A percentile compares a stretch with the other conserved stretches of the same genome.
These are phyloP conservation scores for Drosophila greeni DNA, from an alignment of 2,888 invertebrate genomes.

Conservation along the genomic window DNA sequence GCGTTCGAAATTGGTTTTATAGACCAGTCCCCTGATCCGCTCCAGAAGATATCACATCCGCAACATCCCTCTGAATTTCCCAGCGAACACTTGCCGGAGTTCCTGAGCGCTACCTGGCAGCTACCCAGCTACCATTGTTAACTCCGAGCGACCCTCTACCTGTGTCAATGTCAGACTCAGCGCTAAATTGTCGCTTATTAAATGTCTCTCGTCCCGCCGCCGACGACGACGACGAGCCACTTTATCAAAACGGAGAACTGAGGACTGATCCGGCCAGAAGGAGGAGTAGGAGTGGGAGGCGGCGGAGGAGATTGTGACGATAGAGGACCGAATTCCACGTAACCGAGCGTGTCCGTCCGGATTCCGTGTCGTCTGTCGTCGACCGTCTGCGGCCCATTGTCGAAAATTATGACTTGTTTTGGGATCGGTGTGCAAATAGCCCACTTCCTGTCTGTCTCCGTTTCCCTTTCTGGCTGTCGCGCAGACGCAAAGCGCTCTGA, in stretches of 20 bases:
- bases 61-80: slow-evolving; percentile 28
- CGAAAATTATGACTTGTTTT: slow-evolving; percentile 74
- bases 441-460: slow-evolving; percentile 61
- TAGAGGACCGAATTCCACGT: slow-evolving; percentile 53
- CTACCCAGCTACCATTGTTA: slow-evolving; percentile 12
- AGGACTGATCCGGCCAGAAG: slow-evolving; percentile 1
- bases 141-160: slow-evolving; percentile 38
- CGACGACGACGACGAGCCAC: slow-evolving; percentile 32
- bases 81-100: slow-evolving; percentile 30
- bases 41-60: slow-evolving; percentile 34
- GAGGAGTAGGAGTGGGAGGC: slow-evolving; percentile 11
- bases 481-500: slow-evolving; percentile 57
- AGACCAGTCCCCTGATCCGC: slow-evolving; percentile 17
- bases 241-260: slow-evolving; percentile 38
- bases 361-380: slow-evolving; percentile 47
- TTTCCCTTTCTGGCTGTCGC: slow-evolving; percentile 28
- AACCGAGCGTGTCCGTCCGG: slow-evolving; percentile 39
- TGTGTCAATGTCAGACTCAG: slow-evolving; percentile 69
- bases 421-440: slow-evolving; percentile 68
- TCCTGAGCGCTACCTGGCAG: slow-evolving; percentile 18
- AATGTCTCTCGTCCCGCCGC: slow-evolving; percentile 40
- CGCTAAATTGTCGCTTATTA: slow-evolving; percentile 74
- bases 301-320: slow-evolving; percentile 6
- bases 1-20: slow-evolving; percentile 27
- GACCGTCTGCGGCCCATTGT: slow-evolving; percentile 49